phyloP scores from a whole-genome alignment of 2,113 vertebrate genomes.

The Entomyzon cyanotis region DNA sequence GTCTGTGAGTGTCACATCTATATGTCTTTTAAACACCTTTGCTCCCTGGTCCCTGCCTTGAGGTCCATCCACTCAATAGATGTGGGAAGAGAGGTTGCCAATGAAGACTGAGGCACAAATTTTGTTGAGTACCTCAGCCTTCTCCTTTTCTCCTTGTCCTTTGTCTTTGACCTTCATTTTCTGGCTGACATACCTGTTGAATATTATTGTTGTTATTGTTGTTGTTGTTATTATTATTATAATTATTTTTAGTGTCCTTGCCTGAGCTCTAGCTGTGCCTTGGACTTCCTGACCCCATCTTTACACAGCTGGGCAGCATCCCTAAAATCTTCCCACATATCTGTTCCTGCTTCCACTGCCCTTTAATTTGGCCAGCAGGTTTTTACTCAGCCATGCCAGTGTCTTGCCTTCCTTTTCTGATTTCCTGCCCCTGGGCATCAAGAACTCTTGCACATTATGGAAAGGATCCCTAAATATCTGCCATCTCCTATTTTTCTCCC shows the following conservation, averaged over 20 bases:
- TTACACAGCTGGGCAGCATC: neutral
- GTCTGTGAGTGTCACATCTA: too few relatives aligned
- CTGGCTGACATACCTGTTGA: neutral
- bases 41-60: neutral
- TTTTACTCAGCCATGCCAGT: neutral
- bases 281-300: neutral
- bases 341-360: neutral
- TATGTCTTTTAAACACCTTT: neutral
- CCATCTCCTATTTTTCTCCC: neutral
- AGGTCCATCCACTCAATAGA: fast-evolving
- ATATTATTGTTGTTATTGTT: neutral
- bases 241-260: neutral
- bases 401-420: neutral
- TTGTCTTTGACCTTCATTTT: neutral
- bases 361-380: neutral
- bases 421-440: neutral
- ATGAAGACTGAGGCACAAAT: neutral
- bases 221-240: neutral
- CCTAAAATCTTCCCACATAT: too few relatives aligned
- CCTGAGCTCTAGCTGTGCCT: neutral
- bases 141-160: neutral
- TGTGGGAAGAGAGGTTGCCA: neutral
- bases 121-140: neutral
- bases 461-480: neutral
- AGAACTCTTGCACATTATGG: neutral